Evolutionary conservation across 2,113 vertebrate species (phyloP).

Genomic region (Carlito syrichta): DNA sequence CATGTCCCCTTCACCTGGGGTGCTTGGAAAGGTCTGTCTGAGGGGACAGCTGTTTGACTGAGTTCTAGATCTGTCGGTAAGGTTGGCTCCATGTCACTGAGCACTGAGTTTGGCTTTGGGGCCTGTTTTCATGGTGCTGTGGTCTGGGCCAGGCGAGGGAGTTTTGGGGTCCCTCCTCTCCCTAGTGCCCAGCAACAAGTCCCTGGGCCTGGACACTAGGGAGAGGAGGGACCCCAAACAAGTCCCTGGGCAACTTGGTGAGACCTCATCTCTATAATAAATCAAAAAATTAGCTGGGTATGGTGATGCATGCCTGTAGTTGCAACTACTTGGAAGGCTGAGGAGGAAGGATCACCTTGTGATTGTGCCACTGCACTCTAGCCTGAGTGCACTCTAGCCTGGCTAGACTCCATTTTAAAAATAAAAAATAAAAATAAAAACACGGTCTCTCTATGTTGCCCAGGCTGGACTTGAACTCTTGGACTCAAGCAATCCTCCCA

Average conservation of each 20-base stretch:
- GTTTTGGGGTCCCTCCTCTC: background rate
- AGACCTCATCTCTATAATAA: too few relatives aligned
- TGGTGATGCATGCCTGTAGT: too few relatives aligned
- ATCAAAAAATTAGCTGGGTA: too few relatives aligned
- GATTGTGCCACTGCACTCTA: too few relatives aligned
- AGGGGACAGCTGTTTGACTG: background rate
- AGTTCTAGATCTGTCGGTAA: background rate
- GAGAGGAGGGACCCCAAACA: too few relatives aligned
- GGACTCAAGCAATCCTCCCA: background rate
- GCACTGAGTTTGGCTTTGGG: background rate
- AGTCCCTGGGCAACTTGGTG: too few relatives aligned
- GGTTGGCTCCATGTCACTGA: background rate
- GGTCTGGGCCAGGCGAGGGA: background rate
- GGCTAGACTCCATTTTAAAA: too few relatives aligned
- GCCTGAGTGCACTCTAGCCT: too few relatives aligned
- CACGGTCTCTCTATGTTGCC: background rate
- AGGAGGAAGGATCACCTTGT: too few relatives aligned
- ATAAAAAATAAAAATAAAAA: too few relatives aligned
- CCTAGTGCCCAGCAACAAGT: too few relatives aligned
- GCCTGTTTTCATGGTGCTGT: accelerated
- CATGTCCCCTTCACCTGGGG: background rate
- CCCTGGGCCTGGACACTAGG: background rate
- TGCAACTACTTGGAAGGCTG: too few relatives aligned
- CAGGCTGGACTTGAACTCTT: background rate
- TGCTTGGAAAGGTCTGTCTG: background rate